Conservation (phyloP, 2,888 invertebrate genomes). For the Agrypnus murinus region DNA sequence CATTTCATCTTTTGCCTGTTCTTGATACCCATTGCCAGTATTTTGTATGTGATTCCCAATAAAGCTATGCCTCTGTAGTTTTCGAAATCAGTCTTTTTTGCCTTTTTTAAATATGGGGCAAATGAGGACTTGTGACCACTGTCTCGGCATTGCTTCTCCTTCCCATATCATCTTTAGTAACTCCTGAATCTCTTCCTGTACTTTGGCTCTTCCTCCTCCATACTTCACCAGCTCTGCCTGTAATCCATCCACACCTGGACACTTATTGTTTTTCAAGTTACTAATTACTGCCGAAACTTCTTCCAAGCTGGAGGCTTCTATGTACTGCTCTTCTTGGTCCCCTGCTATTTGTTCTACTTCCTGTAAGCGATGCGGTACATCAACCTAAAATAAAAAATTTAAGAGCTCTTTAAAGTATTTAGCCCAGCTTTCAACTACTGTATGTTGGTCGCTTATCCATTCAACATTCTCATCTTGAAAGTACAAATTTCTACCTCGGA, state of each 20-base stretch:
- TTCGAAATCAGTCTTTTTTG: not conserved
- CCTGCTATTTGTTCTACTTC: not conserved
- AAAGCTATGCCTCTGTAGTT: no score
- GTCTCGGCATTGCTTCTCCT: not conserved
- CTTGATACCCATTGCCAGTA: not conserved
- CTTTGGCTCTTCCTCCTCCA: no score
- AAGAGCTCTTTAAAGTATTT: no score
- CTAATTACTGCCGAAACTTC: not conserved
- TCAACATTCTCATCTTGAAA: no score
- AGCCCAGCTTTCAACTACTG: no score
- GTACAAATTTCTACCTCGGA: no score
- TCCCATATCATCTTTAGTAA: not conserved
- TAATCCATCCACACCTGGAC: no score
- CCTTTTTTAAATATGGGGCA: no score
- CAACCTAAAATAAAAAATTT: not conserved
- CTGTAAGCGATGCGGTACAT: not conserved
- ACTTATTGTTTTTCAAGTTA: slow-evolving; percentile 11
- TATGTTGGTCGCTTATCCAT: not conserved
- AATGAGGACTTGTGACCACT: no score
- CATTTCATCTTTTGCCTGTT: not conserved
- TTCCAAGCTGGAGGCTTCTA: not conserved
- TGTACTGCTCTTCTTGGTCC: no score
- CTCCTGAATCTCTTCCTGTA: no score
- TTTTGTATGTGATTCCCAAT: not conserved
- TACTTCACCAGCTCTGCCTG: slow-evolving; percentile 3